These are phyloP conservation scores for Hystrix cristata DNA, from an alignment of 2,113 vertebrate species.

Conservation along the genomic window DNA sequence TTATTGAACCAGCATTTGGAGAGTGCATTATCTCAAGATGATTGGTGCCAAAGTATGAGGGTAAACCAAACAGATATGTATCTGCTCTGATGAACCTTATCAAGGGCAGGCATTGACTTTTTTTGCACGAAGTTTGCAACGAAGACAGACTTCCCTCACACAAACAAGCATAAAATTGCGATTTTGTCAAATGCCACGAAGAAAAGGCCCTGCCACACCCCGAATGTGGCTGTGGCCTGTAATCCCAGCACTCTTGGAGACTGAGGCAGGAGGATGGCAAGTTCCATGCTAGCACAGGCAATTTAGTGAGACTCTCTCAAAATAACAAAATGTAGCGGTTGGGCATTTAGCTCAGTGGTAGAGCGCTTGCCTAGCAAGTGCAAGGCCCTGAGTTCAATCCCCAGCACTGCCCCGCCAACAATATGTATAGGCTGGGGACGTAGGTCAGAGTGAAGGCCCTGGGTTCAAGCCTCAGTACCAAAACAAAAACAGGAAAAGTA, in stretches of 20 bases:
- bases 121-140: neutral
- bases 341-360: too few relatives aligned
- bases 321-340: neutral
- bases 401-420: too few relatives aligned
- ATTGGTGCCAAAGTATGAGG: neutral
- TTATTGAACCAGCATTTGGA: neutral
- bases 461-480: neutral
- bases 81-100: neutral
- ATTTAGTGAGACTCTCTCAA: neutral
- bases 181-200: neutral
- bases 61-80: conserved; percentile 9
- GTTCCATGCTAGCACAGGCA: neutral
- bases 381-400: too few relatives aligned
- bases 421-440: neutral
- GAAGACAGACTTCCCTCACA: neutral
- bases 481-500: neutral
- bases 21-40: neutral
- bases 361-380: too few relatives aligned
- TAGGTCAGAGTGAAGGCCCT: neutral
- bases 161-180: neutral
- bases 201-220: neutral
- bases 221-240: neutral
- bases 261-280: neutral
- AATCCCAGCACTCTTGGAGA: neutral
- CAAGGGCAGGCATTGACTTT: neutral